Base-by-base conservation (phyloP, 2,888 invertebrate genomes). In the Caenorhabditis afra region DNA sequence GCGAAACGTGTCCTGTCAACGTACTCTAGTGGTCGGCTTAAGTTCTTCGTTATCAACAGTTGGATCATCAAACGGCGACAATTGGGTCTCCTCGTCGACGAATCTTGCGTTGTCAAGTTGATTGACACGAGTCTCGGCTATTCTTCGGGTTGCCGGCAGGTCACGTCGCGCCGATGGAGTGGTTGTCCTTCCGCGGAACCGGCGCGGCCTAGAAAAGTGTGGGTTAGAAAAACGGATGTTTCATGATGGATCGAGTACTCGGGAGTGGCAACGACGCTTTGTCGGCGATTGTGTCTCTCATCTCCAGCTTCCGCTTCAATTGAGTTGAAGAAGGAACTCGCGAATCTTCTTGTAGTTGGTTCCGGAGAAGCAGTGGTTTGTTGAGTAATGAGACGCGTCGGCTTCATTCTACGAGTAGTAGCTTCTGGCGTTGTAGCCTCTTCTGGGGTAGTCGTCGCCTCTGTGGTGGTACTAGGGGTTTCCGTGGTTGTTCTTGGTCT, bases 41-140 rank as follows among this genome's bases (percentile, higher is more conserved):
- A 71, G 18, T 11, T 66, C 62, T 23, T 66, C 71, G 12, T 47
- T 12, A 12, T 75, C 68, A 8, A 61, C 50, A 10, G 50, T 35
- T 53, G 70, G 73, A 65, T 82, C 77, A 49, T 86, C 86, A 53
- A 86, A 86, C 16, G 86, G 86, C 49, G 83, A 83, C 12, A 70
- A 20, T 12, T 64, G 49, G 11, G 84, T 84, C 29, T 85, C 85
- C 44, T 86, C 86, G 65, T 86, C 86, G 55, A 86, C 66, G 61
- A 74, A 65, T 49, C 81, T 64, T 10, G 85, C 85, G 58, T 86
- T 85, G 65, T 86, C 85, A 41, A 52, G 52, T 66, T 81, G 77
- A 47, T 74, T 59, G 16, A 58, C 59, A 29, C 49, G 65, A 20
- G 59, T 68, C 41, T 71, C 74, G 14, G 66, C 75, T 44, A 59